Evolutionary conservation across 2,797 vertebrate genomes (phyloP).

Genomic region (Muscicapa comitata): DNA sequence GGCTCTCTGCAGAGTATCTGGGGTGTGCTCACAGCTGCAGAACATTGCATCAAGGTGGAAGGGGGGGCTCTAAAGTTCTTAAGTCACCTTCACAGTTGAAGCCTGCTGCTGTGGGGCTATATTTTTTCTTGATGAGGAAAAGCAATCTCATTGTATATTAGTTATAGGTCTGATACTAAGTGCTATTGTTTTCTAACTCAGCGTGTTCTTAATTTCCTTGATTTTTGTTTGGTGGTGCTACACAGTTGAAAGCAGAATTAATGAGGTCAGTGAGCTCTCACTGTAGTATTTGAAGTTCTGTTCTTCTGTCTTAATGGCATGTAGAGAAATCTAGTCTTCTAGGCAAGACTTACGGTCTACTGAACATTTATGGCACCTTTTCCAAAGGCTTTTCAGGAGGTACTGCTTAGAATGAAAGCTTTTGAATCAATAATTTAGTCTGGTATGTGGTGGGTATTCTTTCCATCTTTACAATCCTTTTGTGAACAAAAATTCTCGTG

Average conservation of each 20-base stretch:
- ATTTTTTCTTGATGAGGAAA: background rate
- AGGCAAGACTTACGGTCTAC: background rate
- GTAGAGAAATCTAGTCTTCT: background rate
- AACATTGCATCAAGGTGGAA: background rate
- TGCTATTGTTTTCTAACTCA: background rate
- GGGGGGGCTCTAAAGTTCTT: rapidly evolving
- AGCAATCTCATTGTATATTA: background rate
- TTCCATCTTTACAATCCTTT: background rate
- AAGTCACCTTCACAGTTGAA: background rate
- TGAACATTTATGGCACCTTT: background rate
- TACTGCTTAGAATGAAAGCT: background rate
- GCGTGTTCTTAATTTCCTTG: background rate
- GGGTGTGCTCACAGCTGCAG: background rate
- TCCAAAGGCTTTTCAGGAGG: background rate
- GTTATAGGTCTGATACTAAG: background rate
- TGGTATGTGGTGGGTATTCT: background rate
- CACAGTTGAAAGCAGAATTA: background rate
- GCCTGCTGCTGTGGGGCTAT: background rate
- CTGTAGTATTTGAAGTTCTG: background rate
- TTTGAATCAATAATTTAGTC: background rate
- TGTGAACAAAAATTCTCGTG: background rate
- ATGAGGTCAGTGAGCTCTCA: background rate
- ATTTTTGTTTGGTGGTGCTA: background rate
- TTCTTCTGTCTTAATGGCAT: background rate
- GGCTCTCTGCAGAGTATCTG: background rate